These are phyloP conservation scores for Geopemphigus sp. DNA, from an alignment of 1,140 invertebrate genomes.

Conservation along the genomic window DNA sequence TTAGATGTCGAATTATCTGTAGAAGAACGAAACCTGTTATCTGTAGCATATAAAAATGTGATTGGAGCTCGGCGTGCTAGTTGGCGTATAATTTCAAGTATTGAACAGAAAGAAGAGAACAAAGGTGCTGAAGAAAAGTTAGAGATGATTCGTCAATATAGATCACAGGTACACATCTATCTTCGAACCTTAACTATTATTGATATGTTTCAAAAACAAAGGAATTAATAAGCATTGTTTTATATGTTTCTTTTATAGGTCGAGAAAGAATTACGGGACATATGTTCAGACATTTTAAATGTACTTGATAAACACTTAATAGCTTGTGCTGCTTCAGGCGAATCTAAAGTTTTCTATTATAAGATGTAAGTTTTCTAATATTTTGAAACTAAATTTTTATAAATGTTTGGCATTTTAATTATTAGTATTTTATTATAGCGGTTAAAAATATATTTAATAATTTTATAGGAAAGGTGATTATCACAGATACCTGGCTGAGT, in stretches of 20 bases:
- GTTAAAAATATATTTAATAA: slow-evolving; percentile 19
- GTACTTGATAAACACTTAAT: slow-evolving; percentile 93
- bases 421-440: slow-evolving; percentile 5
- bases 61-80: slow-evolving; percentile 94
- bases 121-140: slow-evolving; percentile 83
- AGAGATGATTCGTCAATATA: slow-evolving; percentile 89
- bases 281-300: slow-evolving; percentile 92
- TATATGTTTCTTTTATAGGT: slow-evolving; percentile 58
- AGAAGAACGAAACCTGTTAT: slow-evolving; percentile 93
- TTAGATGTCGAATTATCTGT: slow-evolving; percentile 85
- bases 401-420: background rate
- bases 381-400: background rate
- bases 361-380: slow-evolving; percentile 79
- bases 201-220: too few relatives aligned
- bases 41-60: slow-evolving; percentile 99
- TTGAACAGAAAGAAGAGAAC: slow-evolving; percentile 86
- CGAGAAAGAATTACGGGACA: slow-evolving; percentile 92
- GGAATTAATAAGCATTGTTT: slow-evolving; percentile 1
- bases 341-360: slow-evolving; percentile 97
- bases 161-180: slow-evolving; percentile 66
- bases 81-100: slow-evolving; percentile 95
- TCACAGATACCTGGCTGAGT: slow-evolving; percentile 94
- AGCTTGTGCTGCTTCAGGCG: slow-evolving; percentile 83
- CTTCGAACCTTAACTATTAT: too few relatives aligned
- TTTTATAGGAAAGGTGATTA: slow-evolving; percentile 83